These are phyloP conservation scores for Tetragnatha montana DNA, from an alignment of 2,888 invertebrate species.

Conservation along the genomic window DNA sequence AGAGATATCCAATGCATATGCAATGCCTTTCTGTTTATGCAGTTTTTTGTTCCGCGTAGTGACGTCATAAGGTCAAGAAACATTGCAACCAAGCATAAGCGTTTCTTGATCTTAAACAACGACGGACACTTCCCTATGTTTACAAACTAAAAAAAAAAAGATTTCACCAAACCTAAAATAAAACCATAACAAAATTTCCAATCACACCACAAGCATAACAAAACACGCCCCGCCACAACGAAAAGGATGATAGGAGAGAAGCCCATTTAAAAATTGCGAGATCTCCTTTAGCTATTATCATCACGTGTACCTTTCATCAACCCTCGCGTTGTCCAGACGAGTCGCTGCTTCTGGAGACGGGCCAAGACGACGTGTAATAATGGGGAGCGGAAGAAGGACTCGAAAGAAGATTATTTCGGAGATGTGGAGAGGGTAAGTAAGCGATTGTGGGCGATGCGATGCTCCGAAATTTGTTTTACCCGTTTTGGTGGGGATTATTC, in stretches of 20 bases:
- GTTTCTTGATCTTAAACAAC: no score
- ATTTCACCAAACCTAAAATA: no score
- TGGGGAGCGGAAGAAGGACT: neutral
- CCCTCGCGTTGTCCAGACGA: neutral
- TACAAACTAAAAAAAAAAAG: no score
- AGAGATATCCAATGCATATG: no score
- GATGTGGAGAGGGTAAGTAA: neutral
- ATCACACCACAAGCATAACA: neutral
- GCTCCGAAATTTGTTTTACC: no score
- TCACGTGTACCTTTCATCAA: neutral
- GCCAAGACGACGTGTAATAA: neutral
- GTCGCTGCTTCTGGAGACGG: neutral
- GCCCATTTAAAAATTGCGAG: neutral
- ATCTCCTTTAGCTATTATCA: neutral
- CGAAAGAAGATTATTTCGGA: neutral
- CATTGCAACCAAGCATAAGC: no score
- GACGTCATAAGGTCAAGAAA: no score
- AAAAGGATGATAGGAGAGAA: neutral
- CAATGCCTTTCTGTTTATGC: no score
- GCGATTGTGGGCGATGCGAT: no score
- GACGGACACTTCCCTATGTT: no score
- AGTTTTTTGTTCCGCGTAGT: no score
- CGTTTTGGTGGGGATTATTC: no score
- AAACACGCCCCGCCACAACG: neutral
- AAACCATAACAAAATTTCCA: neutral